phyloP scores from a whole-genome alignment of 2,797 vertebrate species.

The Oreonectes daqikongensis region DNA sequence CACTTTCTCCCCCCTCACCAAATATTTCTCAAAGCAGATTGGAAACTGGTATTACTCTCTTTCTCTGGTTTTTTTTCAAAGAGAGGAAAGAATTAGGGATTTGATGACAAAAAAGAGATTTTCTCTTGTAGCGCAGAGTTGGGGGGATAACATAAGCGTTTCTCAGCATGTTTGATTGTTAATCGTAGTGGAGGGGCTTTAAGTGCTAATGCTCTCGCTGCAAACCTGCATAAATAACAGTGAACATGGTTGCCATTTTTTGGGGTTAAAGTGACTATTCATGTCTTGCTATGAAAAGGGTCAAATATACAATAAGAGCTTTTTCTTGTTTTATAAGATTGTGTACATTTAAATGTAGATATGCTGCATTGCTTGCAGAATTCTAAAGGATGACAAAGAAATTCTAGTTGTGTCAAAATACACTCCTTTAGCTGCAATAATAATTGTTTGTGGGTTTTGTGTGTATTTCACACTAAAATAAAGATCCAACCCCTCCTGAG shows the following conservation, averaged over 20 bases:
- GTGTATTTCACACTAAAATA: constrained; percentile 7
- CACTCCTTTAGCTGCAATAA: not conserved
- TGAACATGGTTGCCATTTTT: constrained; percentile 67
- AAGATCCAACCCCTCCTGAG: constrained; percentile 12
- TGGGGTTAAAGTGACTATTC: constrained; percentile 62
- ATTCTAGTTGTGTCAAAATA: not conserved
- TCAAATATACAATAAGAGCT: constrained; percentile 54
- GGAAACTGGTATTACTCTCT: constrained; percentile 82
- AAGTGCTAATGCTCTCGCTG: constrained; percentile 80
- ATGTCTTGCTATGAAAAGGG: constrained; percentile 39
- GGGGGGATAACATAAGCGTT: constrained; percentile 81
- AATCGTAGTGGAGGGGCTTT: constrained; percentile 82
- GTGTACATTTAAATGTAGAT: constrained; percentile 34
- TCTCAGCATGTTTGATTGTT: constrained; percentile 85
- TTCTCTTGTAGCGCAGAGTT: constrained; percentile 81
- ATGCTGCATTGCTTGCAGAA: not conserved
- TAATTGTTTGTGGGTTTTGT: not conserved
- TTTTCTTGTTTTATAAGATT: constrained; percentile 51
- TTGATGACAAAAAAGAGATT: constrained; percentile 87
- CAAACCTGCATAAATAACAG: constrained; percentile 81
- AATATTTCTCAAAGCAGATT: constrained; percentile 93
- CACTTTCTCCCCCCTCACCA: constrained; percentile 67
- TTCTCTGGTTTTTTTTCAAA: constrained; percentile 66
- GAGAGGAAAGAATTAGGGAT: constrained; percentile 87
- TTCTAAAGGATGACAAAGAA: not conserved